Evolutionary conservation across 2,888 invertebrate species (phyloP), one percentile per base, ranked within the genome.

Genomic region (Eulithis testata): DNA sequence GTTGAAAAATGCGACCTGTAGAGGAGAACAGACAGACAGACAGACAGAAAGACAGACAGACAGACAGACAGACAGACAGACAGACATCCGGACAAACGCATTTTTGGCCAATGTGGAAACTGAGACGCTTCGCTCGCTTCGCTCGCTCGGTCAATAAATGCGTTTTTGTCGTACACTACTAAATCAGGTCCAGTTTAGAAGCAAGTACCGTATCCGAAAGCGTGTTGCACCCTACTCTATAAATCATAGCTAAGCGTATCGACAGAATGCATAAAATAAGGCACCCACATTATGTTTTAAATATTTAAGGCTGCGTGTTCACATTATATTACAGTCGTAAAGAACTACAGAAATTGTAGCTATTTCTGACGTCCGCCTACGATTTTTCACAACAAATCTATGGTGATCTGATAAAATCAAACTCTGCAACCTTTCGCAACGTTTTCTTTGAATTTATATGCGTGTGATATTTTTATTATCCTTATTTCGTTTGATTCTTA

Each of bases 101-200:
- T n/a, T n/a, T n/a, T n/a, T n/a, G n/a, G n/a, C n/a, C n/a, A n/a
- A n/a, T n/a, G n/a, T n/a, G n/a, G n/a, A n/a, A n/a, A n/a, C n/a
- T n/a, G n/a, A n/a, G n/a, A n/a, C n/a, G n/a, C n/a, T n/a, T n/a
- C n/a, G n/a, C n/a, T n/a, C n/a, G n/a, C n/a, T n/a, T n/a, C n/a
- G n/a, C n/a, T n/a, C n/a, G n/a, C n/a, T n/a, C n/a, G n/a, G n/a
- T n/a, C n/a, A n/a, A n/a, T 51, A 57, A 51, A 62, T 51, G n/a
- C 5, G 44, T 1, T 45, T 11, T 51, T 59, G 37, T 70, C 68
- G 67, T 77, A 86, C 84, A 86, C 84, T 85, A 82, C 79, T 86
- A 85, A 86, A 89, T 86, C 84, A 85, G 74, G 77, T 70, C 72
- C 78, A 74, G 79, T 77, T 80, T 77, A 81, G 78, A 80, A 85